Percentiles rank a stretch among this genome's conserved stretches.
phyloP scores from a whole-genome alignment of 2,797 vertebrate genomes.

The Typhlichthys eigenmanni region DNA sequence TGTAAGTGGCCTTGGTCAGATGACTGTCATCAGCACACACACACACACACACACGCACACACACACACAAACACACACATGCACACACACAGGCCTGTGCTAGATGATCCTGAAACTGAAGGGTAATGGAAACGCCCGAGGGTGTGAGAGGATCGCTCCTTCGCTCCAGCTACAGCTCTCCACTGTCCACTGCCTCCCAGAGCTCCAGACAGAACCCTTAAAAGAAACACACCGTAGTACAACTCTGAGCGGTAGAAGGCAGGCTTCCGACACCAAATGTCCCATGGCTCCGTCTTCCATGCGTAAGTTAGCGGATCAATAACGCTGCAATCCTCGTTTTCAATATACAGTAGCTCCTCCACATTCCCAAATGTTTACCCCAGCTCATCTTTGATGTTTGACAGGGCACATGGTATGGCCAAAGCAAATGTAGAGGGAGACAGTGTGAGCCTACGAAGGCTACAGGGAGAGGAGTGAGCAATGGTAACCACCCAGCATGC shows the following conservation, averaged over 20 bases:
- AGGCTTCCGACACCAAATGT: neutral
- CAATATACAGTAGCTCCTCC: too few relatives aligned
- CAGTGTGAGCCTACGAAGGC: too few relatives aligned
- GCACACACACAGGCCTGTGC: conserved; percentile 39
- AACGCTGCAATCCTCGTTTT: too few relatives aligned
- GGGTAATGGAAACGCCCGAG: conserved; percentile 68
- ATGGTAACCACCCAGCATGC: too few relatives aligned
- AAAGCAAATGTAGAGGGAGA: too few relatives aligned
- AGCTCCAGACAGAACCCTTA: conserved; percentile 46
- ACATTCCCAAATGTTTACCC: neutral
- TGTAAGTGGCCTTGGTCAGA: conserved; percentile 17
- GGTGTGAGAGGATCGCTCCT: conserved; percentile 66
- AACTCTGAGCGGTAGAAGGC: neutral
- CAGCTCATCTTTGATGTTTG: too few relatives aligned
- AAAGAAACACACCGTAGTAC: conserved; percentile 27
- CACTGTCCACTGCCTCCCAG: conserved; percentile 60
- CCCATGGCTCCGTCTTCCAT: neutral
- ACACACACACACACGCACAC: conserved; percentile 25
- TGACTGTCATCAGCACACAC: conserved; percentile 25
- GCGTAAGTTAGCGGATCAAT: too few relatives aligned
- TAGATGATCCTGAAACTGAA: conserved; percentile 72
- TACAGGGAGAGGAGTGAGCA: too few relatives aligned
- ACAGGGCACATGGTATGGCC: too few relatives aligned
- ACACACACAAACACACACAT: conserved; percentile 25
- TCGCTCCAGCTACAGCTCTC: conserved; percentile 63